Evolutionary conservation across 2,888 invertebrate genomes (phyloP).

Genomic region (Herminia tarsipennalis): DNA sequence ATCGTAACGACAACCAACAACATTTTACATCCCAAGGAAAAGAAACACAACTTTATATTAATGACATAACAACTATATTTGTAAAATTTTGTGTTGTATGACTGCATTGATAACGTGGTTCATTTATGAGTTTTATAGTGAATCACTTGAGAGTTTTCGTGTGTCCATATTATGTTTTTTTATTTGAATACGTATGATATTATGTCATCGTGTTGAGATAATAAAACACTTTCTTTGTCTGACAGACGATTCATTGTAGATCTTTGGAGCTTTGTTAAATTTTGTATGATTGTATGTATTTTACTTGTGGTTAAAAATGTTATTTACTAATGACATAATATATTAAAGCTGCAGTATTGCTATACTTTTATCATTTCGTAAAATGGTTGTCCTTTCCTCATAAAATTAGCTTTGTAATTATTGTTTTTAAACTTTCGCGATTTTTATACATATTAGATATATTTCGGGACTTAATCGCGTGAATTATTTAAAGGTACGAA

Average conservation of each 20-base stretch:
- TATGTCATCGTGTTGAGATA: constrained; percentile 71
- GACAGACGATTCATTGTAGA: constrained; percentile 51
- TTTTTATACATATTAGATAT: too few species aligned
- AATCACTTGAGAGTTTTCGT: constrained; percentile 66
- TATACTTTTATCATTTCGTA: too few species aligned
- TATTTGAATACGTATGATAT: constrained; percentile 72
- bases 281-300: constrained; percentile 11
- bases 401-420: too few species aligned
- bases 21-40: constrained; percentile 5
- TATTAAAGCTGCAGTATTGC: too few species aligned
- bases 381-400: too few species aligned
- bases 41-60: constrained; percentile 42
- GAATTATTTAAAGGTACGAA: too few species aligned
- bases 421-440: too few species aligned
- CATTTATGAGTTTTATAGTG: constrained; percentile 64
- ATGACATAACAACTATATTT: constrained; percentile 37
- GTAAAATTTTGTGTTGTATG: not conserved
- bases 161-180: constrained; percentile 57
- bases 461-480: too few species aligned
- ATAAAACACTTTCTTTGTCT: constrained; percentile 66
- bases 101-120: constrained; percentile 24
- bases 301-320: too few species aligned
- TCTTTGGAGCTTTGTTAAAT: constrained; percentile 13
- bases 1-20: constrained; percentile 45
- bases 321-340: too few species aligned